Percentiles rank a stretch among this genome's conserved stretches.
phyloP scores from a whole-genome alignment of 1,140 invertebrate genomes.

The Drosophila ambigua region DNA sequence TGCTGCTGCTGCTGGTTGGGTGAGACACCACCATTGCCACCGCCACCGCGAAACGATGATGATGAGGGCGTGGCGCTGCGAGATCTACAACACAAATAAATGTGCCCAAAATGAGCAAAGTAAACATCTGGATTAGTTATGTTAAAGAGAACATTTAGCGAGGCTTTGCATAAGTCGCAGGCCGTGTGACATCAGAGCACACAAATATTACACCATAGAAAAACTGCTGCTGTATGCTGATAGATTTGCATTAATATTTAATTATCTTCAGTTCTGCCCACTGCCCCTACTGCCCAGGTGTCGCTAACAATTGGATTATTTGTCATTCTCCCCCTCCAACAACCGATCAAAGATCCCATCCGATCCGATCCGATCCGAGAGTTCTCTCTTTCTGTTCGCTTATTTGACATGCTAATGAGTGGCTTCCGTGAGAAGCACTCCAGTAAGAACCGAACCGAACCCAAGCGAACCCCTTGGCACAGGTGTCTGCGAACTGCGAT shows the following conservation, averaged over 20 bases:
- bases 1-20: conserved; percentile 84
- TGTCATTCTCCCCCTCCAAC: conserved; percentile 48
- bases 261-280: conserved; percentile 44
- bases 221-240: background rate
- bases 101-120: background rate
- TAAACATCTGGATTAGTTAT: conserved; percentile 37
- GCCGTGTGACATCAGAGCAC: conserved; percentile 47
- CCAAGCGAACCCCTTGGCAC: background rate
- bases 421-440: conserved; percentile 73
- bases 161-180: conserved; percentile 35
- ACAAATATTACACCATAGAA: conserved; percentile 14
- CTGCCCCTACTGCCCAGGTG: conserved; percentile 25
- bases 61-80: conserved; percentile 90
- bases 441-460: background rate
- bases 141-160: conserved; percentile 44
- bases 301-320: conserved; percentile 73
- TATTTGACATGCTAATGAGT: conserved; percentile 78
- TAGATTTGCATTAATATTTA: conserved; percentile 77
- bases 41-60: conserved; percentile 87
- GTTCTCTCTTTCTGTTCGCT: conserved; percentile 13
- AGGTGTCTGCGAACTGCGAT: conserved; percentile 15
- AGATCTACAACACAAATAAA: conserved; percentile 84
- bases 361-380: background rate
- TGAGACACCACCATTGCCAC: conserved; percentile 84
- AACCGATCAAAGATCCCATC: conserved; percentile 6